These are phyloP conservation scores for Saccostrea echinata DNA, from an alignment of 1,140 invertebrate species.

Conservation along the genomic window DNA sequence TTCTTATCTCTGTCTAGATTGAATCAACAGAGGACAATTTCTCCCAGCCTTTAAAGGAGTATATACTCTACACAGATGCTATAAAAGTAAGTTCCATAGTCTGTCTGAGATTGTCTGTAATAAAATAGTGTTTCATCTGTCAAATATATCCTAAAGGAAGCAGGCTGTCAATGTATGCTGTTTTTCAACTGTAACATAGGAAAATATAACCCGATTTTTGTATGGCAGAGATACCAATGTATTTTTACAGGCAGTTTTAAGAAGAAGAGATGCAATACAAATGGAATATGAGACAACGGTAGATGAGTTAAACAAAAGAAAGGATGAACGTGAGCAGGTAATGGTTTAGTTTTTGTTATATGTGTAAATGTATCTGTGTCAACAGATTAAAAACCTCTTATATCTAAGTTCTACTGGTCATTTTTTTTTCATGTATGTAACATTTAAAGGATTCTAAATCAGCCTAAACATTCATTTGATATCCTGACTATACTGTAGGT, in stretches of 20 bases:
- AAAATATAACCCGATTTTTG: background rate
- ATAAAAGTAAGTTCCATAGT: constrained; percentile 83
- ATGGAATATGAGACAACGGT: constrained; percentile 85
- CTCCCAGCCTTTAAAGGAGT: constrained; percentile 85
- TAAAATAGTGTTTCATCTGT: background rate
- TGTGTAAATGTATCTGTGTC: no score
- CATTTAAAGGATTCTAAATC: no score
- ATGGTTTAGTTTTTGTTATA: constrained; percentile 21
- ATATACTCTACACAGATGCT: constrained; percentile 88
- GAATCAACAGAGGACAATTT: constrained; percentile 74
- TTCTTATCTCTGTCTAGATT: constrained; percentile 63
- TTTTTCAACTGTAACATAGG: background rate
- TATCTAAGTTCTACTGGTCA: no score
- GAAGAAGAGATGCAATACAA: constrained; percentile 86
- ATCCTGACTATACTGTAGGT: constrained; percentile 62
- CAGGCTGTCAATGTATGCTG: background rate
- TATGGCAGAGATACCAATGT: background rate
- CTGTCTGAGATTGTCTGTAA: background rate
- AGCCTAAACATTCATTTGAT: no score
- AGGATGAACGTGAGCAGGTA: constrained; percentile 86
- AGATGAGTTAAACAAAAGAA: constrained; percentile 85
- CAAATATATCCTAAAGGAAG: background rate
- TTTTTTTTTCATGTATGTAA: no score
- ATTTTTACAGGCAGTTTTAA: constrained; percentile 81
- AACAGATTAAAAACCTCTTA: no score